Percentiles rank a stretch among this genome's conserved stretches.
These are phyloP conservation scores for Tolmerus cingulatus DNA, from an alignment of 2,888 invertebrate species.

Conservation along the genomic window DNA sequence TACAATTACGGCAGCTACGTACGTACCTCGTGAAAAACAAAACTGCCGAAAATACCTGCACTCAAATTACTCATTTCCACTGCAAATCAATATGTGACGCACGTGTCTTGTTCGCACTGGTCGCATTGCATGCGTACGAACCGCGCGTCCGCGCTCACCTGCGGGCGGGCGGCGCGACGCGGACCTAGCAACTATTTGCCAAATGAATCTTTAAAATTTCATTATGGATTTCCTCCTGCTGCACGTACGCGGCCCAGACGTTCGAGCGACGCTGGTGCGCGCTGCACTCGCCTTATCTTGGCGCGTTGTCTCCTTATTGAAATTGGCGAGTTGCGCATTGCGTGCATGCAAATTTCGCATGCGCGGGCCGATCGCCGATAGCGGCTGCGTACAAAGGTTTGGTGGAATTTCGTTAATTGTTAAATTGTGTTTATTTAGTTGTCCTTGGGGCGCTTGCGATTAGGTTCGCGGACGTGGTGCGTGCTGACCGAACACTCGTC, in stretches of 20 bases:
- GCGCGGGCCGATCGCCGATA: conserved; percentile 17
- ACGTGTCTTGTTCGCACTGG: conserved; percentile 39
- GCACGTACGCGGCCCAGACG: conserved; percentile 21
- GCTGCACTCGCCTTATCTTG: conserved; percentile 24
- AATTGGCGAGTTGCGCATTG: conserved; percentile 38
- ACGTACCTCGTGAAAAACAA: background rate
- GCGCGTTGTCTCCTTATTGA: conserved; percentile 39
- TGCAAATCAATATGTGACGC: conserved; percentile 44
- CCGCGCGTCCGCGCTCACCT: background rate
- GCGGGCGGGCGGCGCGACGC: background rate
- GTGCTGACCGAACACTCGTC: conserved; percentile 2
- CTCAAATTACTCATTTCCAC: conserved; percentile 28
- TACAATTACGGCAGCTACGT: conserved; percentile 29
- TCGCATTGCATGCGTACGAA: conserved; percentile 33
- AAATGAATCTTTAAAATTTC: background rate
- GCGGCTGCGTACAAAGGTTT: conserved; percentile 39
- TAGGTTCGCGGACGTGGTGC: background rate
- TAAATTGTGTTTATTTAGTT: conserved; percentile 26
- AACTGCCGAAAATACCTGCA: background rate
- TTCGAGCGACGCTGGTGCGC: background rate
- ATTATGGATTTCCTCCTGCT: conserved; percentile 20
- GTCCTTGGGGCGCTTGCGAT: conserved; percentile 21
- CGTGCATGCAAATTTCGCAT: conserved; percentile 41
- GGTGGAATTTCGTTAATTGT: conserved; percentile 41
- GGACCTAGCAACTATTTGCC: background rate